Evolutionary conservation across 2,113 vertebrate genomes (phyloP).

Genomic region (Lepidothrix coronata): DNA sequence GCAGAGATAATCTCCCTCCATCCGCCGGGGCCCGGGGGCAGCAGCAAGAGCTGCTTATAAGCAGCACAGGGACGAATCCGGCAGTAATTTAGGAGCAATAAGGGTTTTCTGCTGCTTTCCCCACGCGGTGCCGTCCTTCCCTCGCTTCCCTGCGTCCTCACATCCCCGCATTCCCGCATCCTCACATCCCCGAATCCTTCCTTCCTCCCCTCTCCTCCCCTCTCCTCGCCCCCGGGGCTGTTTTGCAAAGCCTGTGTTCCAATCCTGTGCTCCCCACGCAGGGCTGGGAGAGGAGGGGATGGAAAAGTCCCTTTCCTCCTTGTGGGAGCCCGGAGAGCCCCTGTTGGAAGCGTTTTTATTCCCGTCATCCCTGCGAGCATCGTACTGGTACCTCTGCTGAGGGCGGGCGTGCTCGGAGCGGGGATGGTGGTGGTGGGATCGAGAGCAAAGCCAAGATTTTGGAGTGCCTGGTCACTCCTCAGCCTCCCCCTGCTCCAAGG

Average conservation of each 20-base stretch:
- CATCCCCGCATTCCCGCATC: neutral
- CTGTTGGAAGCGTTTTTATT: fast-evolving
- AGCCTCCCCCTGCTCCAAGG: neutral
- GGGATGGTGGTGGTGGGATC: neutral
- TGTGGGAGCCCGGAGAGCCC: fast-evolving
- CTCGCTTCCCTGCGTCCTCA: neutral
- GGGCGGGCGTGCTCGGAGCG: fast-evolving
- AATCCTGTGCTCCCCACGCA: fast-evolving
- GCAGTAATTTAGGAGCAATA: neutral
- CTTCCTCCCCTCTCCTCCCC: no score
- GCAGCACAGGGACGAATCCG: neutral
- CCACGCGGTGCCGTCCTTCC: neutral
- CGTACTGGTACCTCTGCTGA: fast-evolving
- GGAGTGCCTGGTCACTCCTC: fast-evolving
- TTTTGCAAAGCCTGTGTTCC: neutral
- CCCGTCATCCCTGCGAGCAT: fast-evolving
- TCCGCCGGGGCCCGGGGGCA: neutral
- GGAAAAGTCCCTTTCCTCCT: neutral
- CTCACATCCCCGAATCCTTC: neutral
- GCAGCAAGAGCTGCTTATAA: neutral
- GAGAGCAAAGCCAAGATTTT: neutral
- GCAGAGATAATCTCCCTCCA: neutral
- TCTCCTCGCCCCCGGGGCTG: neutral
- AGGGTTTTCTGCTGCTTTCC: neutral
- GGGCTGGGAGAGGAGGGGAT: neutral